phyloP scores from a whole-genome alignment of 2,113 vertebrate genomes.

The Microcebus griseorufus region DNA sequence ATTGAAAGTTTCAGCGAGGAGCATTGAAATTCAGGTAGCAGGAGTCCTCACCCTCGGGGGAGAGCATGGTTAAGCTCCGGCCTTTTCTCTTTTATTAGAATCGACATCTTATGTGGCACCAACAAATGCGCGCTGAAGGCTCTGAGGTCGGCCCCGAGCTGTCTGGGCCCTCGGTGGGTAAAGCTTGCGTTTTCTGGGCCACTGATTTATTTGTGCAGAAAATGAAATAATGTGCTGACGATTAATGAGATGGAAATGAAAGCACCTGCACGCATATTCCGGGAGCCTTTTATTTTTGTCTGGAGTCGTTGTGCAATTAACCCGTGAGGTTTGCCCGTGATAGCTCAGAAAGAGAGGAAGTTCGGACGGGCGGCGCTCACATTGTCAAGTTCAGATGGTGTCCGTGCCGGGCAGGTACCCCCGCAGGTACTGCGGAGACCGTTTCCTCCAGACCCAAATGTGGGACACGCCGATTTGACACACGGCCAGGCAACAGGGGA shows the following conservation, averaged over 20 bases:
- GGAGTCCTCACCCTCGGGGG: neutral
- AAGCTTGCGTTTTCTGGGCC: neutral
- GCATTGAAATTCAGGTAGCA: slow-evolving; percentile 35
- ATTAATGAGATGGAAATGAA: neutral
- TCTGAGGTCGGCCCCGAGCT: neutral
- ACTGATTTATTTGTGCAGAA: slow-evolving; percentile 48
- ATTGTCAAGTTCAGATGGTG: accelerated
- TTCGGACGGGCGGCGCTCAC: too few relatives aligned
- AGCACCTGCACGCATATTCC: neutral
- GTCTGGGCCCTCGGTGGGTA: neutral
- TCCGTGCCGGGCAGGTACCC: accelerated
- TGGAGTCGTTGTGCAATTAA: neutral
- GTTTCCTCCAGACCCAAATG: neutral
- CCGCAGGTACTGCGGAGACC: accelerated
- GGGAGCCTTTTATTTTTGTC: neutral
- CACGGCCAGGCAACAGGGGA: neutral
- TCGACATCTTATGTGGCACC: neutral
- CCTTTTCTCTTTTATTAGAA: slow-evolving; percentile 34
- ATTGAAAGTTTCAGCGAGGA: neutral
- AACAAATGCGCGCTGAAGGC: neutral
- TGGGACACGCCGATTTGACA: neutral
- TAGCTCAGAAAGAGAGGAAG: neutral
- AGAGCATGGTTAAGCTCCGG: neutral
- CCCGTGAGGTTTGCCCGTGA: neutral
- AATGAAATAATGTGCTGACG: neutral